A percentile compares a stretch with the other conserved stretches of the same genome.
Conservation (phyloP, 2,113 vertebrate species). For the Bufo bufo region DNA sequence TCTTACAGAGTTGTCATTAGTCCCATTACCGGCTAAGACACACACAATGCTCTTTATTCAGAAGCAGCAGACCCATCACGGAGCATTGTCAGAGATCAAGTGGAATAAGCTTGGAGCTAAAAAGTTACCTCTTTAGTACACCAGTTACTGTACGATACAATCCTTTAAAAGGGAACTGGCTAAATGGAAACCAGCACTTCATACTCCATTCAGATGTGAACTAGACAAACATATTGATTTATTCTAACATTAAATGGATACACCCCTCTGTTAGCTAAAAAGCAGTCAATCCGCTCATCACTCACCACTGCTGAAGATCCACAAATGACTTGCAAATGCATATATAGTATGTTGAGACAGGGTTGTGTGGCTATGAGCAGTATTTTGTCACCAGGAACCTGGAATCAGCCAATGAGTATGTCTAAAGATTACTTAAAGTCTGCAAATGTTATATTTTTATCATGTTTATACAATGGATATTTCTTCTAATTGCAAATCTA, state of each 20-base stretch:
- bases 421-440: not conserved
- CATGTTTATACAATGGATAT: not conserved
- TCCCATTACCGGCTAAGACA: slow-evolving; percentile 24
- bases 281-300: not conserved
- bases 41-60: slow-evolving; percentile 27
- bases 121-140: not conserved
- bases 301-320: not conserved
- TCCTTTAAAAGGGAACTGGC: not conserved
- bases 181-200: not conserved
- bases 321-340: not conserved
- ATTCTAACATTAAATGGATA: not conserved
- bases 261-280: not conserved
- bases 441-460: not conserved
- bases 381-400: too few relatives aligned
- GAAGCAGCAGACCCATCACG: slow-evolving; percentile 37
- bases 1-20: slow-evolving; percentile 50
- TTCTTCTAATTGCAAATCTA: not conserved
- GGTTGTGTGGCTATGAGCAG: not conserved
- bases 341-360: not conserved
- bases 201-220: not conserved
- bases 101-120: slow-evolving; percentile 21
- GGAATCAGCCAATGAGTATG: not conserved
- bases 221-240: not conserved
- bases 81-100: slow-evolving; percentile 39
- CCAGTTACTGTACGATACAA: not conserved